Evolutionary conservation across 2,113 vertebrate genomes (phyloP).

Genomic region (Meles meles): DNA sequence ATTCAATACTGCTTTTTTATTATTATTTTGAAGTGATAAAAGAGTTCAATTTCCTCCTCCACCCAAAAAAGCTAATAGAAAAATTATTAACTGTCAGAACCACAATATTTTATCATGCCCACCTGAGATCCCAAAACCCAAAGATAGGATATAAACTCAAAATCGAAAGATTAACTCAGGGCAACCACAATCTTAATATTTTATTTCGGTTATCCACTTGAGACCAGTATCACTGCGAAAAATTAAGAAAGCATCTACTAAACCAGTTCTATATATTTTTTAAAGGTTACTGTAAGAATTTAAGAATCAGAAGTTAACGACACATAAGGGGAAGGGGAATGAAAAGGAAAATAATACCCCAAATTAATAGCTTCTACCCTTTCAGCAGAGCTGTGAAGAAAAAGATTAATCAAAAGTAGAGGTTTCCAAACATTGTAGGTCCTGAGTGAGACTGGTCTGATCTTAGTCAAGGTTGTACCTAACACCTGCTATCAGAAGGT

Average conservation of each 20-base stretch:
- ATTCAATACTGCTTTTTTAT: constrained; percentile 50
- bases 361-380: not conserved
- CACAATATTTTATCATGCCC: constrained; percentile 66
- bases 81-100: constrained; percentile 69
- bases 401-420: not conserved
- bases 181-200: constrained; percentile 53
- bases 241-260: not conserved
- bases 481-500: not conserved
- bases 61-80: constrained; percentile 65
- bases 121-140: constrained; percentile 61
- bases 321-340: not conserved
- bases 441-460: not conserved
- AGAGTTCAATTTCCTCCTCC: constrained; percentile 50
- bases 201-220: not conserved
- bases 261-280: not conserved
- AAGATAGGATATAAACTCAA: constrained; percentile 20
- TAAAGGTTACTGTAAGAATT: not conserved
- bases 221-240: not conserved
- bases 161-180: constrained; percentile 67
- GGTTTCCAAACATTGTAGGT: not conserved
- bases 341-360: not conserved
- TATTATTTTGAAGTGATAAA: constrained; percentile 73
- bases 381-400: not conserved
- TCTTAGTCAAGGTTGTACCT: not conserved
- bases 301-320: not conserved